Conservation (phyloP, 2,797 vertebrate genomes). For the Hylomyscus alleni region DNA sequence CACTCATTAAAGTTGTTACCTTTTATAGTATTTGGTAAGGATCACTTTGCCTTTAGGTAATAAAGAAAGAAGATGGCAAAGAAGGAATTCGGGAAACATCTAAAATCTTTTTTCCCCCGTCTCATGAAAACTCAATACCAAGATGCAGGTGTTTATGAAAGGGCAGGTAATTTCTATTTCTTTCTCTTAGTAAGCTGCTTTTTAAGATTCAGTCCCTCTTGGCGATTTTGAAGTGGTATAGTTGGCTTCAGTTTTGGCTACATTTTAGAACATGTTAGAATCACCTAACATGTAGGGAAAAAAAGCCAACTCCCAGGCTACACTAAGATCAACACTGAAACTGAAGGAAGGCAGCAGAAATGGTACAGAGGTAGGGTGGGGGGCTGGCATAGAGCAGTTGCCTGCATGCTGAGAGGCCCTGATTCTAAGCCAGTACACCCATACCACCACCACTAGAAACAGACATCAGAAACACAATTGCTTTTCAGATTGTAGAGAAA, state of each 20-base stretch:
- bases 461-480: background rate
- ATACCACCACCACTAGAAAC: background rate
- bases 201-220: constrained; percentile 15
- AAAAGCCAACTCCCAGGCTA: background rate
- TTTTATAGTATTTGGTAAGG: background rate
- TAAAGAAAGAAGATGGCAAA: background rate
- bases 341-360: background rate
- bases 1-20: background rate
- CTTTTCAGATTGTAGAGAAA: background rate
- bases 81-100: background rate
- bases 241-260: constrained; percentile 13
- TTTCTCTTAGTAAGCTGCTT: background rate
- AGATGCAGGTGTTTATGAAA: background rate
- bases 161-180: background rate
- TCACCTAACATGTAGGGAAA: background rate
- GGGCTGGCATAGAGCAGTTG: background rate
- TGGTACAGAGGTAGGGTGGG: too few relatives aligned
- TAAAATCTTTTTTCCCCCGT: background rate
- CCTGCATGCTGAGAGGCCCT: background rate
- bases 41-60: background rate
- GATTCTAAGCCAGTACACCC: background rate
- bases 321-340: background rate
- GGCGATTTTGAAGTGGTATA: background rate
- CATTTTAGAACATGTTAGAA: background rate
- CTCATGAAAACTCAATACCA: background rate